Evolutionary conservation across 1,140 invertebrate species (phyloP).

Genomic region (Radopholus similis): DNA sequence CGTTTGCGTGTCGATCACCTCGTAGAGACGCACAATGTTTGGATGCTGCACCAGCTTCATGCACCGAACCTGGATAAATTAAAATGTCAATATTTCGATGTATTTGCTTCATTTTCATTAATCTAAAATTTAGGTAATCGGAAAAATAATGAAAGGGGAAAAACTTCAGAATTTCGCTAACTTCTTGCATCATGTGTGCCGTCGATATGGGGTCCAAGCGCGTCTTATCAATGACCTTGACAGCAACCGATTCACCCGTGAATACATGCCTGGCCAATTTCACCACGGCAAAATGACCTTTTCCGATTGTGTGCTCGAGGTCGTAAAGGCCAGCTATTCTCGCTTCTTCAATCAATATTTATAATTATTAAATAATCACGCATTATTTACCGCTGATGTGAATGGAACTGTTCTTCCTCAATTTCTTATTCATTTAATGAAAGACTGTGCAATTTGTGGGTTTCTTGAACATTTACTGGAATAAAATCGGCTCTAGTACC

Average conservation of each 20-base stretch:
- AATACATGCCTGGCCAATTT: slow-evolving; percentile 97
- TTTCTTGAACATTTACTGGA: no score
- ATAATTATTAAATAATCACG: no score
- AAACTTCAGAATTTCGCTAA: slow-evolving; percentile 15
- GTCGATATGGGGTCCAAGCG: slow-evolving; percentile 93
- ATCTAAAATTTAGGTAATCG: no score
- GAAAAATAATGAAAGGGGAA: no score
- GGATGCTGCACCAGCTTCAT: slow-evolving; percentile 99
- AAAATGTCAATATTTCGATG: background rate
- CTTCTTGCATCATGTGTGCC: slow-evolving; percentile 88
- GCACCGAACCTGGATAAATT: slow-evolving; percentile 70
- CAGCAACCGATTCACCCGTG: slow-evolving; percentile 92
- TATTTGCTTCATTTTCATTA: background rate
- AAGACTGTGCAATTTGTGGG: background rate
- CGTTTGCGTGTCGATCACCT: slow-evolving; percentile 90
- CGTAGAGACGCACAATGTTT: slow-evolving; percentile 93
- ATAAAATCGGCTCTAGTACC: no score
- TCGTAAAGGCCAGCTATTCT: slow-evolving; percentile 56
- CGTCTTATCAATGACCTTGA: slow-evolving; percentile 88
- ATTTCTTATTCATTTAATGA: background rate
- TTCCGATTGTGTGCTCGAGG: slow-evolving; percentile 57
- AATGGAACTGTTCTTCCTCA: background rate
- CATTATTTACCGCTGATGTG: slow-evolving; percentile 10
- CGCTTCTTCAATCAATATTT: slow-evolving; percentile 45
- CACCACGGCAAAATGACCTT: slow-evolving; percentile 86